Percentiles rank a stretch among this genome's conserved stretches.
Evolutionary conservation across 1,140 invertebrate species (phyloP).

Genomic region (Cryptotermes secundus): DNA sequence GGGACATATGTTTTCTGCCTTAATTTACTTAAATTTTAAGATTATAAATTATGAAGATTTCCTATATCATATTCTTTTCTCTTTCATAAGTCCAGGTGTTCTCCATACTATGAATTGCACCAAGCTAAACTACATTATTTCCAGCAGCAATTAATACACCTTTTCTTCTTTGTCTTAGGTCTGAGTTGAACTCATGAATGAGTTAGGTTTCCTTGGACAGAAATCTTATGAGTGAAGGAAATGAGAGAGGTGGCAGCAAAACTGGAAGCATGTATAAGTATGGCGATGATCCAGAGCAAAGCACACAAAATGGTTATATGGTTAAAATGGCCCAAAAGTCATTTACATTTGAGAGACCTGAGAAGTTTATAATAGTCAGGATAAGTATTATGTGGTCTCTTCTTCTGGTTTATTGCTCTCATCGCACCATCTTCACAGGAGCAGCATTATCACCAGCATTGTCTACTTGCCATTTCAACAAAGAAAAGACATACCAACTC

Average conservation of each 20-base stretch:
- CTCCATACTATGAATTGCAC: neutral
- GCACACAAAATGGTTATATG: neutral
- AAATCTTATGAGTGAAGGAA: neutral
- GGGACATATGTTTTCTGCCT: no score
- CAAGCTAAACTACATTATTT: neutral
- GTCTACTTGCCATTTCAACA: slow-evolving; percentile 6
- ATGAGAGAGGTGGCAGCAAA: neutral
- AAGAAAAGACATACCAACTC: neutral
- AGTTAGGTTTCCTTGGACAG: neutral
- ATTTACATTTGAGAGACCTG: neutral
- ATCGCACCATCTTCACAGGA: neutral
- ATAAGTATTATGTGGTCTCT: neutral
- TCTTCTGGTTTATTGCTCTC: neutral
- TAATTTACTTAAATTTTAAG: no score
- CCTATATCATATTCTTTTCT: neutral
- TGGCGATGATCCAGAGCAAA: neutral
- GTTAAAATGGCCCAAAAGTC: neutral
- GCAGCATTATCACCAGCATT: neutral
- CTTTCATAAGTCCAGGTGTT: no score
- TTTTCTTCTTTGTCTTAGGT: neutral
- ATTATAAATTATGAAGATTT: neutral
- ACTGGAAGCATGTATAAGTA: neutral
- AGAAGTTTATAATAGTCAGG: neutral
- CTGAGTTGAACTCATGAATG: slow-evolving; percentile 25
- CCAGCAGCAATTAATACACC: neutral